Evolutionary conservation across 2,888 invertebrate species (phyloP).

Genomic region (Amiota minor): DNA sequence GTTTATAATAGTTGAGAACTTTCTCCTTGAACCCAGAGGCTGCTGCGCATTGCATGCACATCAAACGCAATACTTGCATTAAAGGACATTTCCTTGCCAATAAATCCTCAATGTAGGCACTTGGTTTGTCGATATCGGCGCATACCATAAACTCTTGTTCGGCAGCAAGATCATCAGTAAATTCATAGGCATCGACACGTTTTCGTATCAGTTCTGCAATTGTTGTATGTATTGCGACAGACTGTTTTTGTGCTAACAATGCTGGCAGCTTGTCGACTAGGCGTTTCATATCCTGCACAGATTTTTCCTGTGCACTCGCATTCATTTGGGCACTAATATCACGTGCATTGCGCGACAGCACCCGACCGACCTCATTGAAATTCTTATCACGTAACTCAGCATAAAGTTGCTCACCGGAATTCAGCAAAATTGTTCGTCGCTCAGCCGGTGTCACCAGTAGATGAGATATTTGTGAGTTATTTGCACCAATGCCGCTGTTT

Average conservation of each 20-base stretch:
- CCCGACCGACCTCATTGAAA: constrained; percentile 91
- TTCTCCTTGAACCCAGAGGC: constrained; percentile 95
- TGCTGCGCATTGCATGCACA: constrained; percentile 94
- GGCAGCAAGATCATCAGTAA: constrained; percentile 84
- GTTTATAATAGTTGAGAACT: constrained; percentile 82
- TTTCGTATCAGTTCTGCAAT: constrained; percentile 96
- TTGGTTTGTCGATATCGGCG: constrained; percentile 90
- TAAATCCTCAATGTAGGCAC: constrained; percentile 91
- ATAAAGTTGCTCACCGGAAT: constrained; percentile 91
- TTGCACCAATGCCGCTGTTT: constrained; percentile 27
- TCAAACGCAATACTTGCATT: constrained; percentile 87
- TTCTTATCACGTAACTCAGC: constrained; percentile 93
- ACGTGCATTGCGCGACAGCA: constrained; percentile 89
- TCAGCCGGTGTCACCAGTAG: constrained; percentile 73
- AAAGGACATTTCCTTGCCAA: constrained; percentile 89
- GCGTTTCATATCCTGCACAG: constrained; percentile 95
- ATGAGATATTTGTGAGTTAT: constrained; percentile 35
- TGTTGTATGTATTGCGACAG: constrained; percentile 90
- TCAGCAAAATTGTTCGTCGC: constrained; percentile 84
- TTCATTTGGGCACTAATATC: constrained; percentile 88
- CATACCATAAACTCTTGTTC: constrained; percentile 96
- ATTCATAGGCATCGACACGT: constrained; percentile 81
- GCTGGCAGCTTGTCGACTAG: constrained; percentile 92
- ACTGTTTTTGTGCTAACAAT: constrained; percentile 88
- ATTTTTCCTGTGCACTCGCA: constrained; percentile 87